These are phyloP conservation scores for Myocastor coypus DNA, from an alignment of 2,113 vertebrate species.

Conservation along the genomic window DNA sequence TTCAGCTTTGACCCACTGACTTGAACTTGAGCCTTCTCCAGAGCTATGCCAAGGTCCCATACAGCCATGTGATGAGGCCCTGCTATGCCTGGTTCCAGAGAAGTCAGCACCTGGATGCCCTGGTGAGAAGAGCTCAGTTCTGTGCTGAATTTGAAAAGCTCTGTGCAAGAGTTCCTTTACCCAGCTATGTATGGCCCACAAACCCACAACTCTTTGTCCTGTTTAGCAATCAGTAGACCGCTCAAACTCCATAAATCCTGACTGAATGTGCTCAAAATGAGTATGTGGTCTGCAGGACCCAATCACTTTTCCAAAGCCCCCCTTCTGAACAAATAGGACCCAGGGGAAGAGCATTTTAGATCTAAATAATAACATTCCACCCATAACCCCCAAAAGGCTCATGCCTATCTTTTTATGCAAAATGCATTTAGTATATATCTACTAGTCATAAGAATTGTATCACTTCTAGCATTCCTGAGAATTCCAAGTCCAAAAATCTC, in stretches of 20 bases:
- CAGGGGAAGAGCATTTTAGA: not conserved
- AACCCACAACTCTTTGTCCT: not conserved
- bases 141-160: not conserved
- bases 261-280: not conserved
- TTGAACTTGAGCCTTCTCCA: not conserved
- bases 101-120: not conserved
- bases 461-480: not conserved
- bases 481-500: not conserved
- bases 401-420: not conserved
- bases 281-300: not conserved
- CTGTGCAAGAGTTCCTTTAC: not conserved
- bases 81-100: accelerated
- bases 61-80: not conserved
- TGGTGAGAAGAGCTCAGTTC: not conserved
- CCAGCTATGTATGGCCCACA: not conserved
- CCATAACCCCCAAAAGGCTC: not conserved
- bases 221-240: not conserved
- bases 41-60: accelerated
- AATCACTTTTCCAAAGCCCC: not conserved
- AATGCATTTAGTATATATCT: not conserved
- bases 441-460: not conserved
- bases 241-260: not conserved
- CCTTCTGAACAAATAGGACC: not conserved
- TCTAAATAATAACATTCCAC: not conserved
- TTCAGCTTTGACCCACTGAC: not conserved